A percentile compares a stretch with the other conserved stretches of the same genome.
phyloP scores from a whole-genome alignment of 2,797 vertebrate genomes.

The Amblyopsis hoosieri region DNA sequence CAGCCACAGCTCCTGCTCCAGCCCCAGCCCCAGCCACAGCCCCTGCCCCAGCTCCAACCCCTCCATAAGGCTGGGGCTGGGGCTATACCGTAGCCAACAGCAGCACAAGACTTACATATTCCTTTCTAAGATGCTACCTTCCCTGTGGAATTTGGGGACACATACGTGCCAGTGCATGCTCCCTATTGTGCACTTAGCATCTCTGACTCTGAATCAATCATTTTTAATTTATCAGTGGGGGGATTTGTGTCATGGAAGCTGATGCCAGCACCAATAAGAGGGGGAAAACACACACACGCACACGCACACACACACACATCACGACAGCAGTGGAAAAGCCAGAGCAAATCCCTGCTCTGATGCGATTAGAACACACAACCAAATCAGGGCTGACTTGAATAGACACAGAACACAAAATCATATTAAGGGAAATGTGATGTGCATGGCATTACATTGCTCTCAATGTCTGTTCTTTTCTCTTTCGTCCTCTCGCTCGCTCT shows the following conservation, averaged over 20 bases:
- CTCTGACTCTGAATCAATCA: constrained; percentile 84
- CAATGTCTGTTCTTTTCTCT: constrained; percentile 60
- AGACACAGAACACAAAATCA: constrained; percentile 87
- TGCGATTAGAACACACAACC: constrained; percentile 85
- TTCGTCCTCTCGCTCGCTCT: constrained; percentile 20
- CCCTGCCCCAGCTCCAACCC: too few species aligned
- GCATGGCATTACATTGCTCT: constrained; percentile 80
- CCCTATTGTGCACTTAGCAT: constrained; percentile 73
- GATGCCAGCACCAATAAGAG: constrained; percentile 80
- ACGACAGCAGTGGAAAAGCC: constrained; percentile 75
- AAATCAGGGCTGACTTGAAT: constrained; percentile 85
- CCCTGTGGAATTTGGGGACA: constrained; percentile 25
- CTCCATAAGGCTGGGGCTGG: too few species aligned
- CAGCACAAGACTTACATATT: neutral
- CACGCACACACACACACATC: constrained; percentile 24
- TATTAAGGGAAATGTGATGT: constrained; percentile 84
- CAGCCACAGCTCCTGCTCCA: too few species aligned
- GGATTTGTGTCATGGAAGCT: constrained; percentile 83
- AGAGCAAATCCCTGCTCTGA: constrained; percentile 82
- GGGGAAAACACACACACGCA: neutral
- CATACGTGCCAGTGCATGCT: constrained; percentile 38
- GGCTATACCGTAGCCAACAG: neutral
- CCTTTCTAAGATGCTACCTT: constrained; percentile 8
- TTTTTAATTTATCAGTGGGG: constrained; percentile 83
- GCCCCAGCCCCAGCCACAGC: too few species aligned